phyloP scores from a whole-genome alignment of 2,888 invertebrate genomes.

The Hartigia nigra region DNA sequence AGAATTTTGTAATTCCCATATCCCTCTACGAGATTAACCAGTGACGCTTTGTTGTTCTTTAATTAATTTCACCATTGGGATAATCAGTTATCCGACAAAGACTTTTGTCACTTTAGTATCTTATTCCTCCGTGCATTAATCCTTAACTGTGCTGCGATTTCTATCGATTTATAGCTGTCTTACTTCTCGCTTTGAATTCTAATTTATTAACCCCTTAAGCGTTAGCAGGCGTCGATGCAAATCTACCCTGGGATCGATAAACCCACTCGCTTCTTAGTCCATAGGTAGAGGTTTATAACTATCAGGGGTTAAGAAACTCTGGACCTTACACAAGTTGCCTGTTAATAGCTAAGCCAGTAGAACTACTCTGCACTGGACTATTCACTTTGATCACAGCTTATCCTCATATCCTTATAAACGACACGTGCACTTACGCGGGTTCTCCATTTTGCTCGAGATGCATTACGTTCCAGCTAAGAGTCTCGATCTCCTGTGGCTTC shows the following conservation, averaged over 20 bases:
- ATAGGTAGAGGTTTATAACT: slow-evolving; percentile 51
- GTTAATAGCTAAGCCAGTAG: background rate
- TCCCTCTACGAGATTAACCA: background rate
- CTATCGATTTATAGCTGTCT: background rate
- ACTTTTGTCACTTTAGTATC: background rate
- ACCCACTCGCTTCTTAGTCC: slow-evolving; percentile 22
- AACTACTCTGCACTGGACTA: background rate
- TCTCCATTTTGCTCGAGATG: slow-evolving; percentile 53
- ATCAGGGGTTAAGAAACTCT: slow-evolving; percentile 58
- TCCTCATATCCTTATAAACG: background rate
- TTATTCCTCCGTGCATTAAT: background rate
- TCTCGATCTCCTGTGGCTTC: slow-evolving; percentile 59
- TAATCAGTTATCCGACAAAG: background rate
- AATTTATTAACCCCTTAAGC: slow-evolving; percentile 53
- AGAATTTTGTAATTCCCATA: background rate
- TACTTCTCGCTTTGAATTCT: slow-evolving; percentile 34
- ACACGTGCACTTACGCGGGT: slow-evolving; percentile 47
- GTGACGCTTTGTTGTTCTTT: background rate
- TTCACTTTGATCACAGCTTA: background rate
- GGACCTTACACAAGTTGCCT: slow-evolving; percentile 31
- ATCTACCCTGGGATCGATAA: slow-evolving; percentile 58
- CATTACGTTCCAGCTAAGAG: slow-evolving; percentile 60
- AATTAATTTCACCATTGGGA: background rate
- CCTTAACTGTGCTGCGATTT: background rate
- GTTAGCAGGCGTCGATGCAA: slow-evolving; percentile 52